Conservation (phyloP, 1,140 invertebrate species). For the Papilio aristodemus region DNA sequence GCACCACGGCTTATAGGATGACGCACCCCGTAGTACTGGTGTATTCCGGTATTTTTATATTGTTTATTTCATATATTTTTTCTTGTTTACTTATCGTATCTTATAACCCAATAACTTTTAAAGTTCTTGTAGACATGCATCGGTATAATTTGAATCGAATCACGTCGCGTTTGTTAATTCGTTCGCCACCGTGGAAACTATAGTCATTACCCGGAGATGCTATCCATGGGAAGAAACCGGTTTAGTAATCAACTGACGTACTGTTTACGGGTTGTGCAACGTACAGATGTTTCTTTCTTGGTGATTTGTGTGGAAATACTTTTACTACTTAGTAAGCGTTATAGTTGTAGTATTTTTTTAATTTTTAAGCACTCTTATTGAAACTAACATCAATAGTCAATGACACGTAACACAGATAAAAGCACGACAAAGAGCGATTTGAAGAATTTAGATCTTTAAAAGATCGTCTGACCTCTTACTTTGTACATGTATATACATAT, state of each 20-base stretch:
- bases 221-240: constrained; percentile 13
- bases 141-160: background rate
- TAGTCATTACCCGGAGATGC: background rate
- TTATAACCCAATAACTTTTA: no score
- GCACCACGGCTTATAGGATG: background rate
- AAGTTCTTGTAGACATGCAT: no score
- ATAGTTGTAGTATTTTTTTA: no score
- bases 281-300: background rate
- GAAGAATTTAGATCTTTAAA: no score
- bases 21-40: no score
- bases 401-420: no score
- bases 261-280: background rate
- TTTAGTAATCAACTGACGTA: constrained; percentile 1
- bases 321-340: background rate
- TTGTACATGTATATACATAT: no score
- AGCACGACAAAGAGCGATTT: no score
- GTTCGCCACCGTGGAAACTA: constrained; percentile 1
- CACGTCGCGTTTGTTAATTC: background rate
- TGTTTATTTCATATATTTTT: background rate
- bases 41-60: background rate
- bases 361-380: no score
- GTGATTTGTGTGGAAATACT: background rate
- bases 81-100: no score
- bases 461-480: no score
- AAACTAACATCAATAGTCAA: no score